Conservation (phyloP, 2,888 invertebrate species). For the Ophion ventricosus region DNA sequence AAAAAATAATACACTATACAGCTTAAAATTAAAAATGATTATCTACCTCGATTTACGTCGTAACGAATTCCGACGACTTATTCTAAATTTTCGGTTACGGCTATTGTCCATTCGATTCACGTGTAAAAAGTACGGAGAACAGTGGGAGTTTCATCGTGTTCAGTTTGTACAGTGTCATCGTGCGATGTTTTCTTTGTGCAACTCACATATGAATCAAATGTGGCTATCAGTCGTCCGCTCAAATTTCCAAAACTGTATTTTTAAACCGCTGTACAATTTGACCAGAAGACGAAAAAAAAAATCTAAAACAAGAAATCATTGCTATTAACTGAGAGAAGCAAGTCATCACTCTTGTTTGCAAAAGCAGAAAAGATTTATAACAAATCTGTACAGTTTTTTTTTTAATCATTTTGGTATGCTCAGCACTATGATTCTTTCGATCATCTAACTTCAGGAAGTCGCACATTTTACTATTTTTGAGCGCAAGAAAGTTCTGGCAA, state of each 20-base stretch:
- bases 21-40: slow-evolving; percentile 68
- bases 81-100: slow-evolving; percentile 18
- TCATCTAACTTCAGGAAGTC: neutral
- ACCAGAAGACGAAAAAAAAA: neutral
- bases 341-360: neutral
- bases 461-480: neutral
- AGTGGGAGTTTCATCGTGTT: slow-evolving; percentile 31
- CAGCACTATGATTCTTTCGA: neutral
- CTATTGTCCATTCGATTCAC: slow-evolving; percentile 42
- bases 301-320: neutral
- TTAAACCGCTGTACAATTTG: neutral
- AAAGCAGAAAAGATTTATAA: neutral
- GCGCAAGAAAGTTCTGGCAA: neutral
- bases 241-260: neutral
- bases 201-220: slow-evolving; percentile 7
- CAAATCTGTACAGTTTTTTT: neutral
- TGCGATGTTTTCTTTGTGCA: slow-evolving; percentile 24
- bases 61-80: slow-evolving; percentile 33
- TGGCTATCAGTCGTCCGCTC: slow-evolving; percentile 6
- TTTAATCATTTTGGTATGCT: neutral
- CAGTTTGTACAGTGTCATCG: slow-evolving; percentile 23
- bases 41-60: slow-evolving; percentile 44
- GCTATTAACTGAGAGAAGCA: neutral
- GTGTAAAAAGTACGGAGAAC: slow-evolving; percentile 60
- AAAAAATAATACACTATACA: slow-evolving; percentile 72